Base-by-base conservation (phyloP, 37 sponge, comb jelly and placozoan genomes). In the Oopsacas minuta region DNA sequence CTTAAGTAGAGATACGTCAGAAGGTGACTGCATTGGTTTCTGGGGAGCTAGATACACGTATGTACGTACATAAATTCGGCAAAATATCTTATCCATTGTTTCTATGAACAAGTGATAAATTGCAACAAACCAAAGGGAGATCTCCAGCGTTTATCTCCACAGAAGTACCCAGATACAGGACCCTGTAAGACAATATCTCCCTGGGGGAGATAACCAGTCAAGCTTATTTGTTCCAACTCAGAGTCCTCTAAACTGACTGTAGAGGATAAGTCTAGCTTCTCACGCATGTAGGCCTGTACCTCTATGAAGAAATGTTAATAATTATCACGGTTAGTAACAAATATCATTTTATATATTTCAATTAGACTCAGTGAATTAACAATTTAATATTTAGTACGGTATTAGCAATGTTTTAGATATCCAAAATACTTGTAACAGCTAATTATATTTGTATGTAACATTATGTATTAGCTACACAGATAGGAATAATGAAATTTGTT, bases 1-100 rank as follows among this genome's bases (percentile, higher is more conserved):
- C 1, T 61, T 12, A 34, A 61, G 75, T 5, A 61, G 75, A 61
- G 75, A 3, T 10, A 34, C 75, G 17, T 61, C 75, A 25, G 75
- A 61, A 12, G 75, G 75, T 5, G 75, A 61, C 30, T 61, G 75
- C 75, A 61, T 61, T 61, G 75, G 75, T n/a, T 61, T 61, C 32
- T 61, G 22, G 28, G 30, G 75, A 61, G 75, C 75, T 61, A n/a
- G 5, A n/a, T 5, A n/a, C 20, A 61, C 28, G 30, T 3, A 61
- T 20, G 32, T 3, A 17, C 17, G 12, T 46, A 46, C 12, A 22
- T 22, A 46, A 17, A 46, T 17, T 17, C 12, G 17, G 12, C 51
- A 46, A 22, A 17, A 12, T 22, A 17, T 22, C 51, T 46, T 12
- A 46, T 46, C 17, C 51, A 46, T 12, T 17, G 51, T 12, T 46